Evolutionary conservation across 2,113 vertebrate species (phyloP).

Genomic region (Cyanoramphus novaezelandiae): DNA sequence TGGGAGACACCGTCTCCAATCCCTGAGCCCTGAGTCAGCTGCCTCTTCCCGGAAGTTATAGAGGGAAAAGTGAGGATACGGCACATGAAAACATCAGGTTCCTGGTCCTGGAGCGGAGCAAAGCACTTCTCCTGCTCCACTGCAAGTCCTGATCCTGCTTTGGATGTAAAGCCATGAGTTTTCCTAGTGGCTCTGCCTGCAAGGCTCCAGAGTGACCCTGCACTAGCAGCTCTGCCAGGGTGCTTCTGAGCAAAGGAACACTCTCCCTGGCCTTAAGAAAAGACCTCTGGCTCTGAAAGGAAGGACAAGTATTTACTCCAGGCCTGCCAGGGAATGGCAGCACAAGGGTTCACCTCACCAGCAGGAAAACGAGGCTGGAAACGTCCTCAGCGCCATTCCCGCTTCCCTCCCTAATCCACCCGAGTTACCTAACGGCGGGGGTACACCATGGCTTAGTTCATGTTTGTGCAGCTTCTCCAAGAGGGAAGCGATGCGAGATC

Average conservation of each 20-base stretch:
- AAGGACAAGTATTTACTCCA: neutral
- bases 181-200: neutral
- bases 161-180: fast-evolving
- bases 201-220: neutral
- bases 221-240: neutral
- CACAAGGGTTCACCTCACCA: neutral
- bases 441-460: constrained; percentile 12
- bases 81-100: neutral
- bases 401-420: neutral
- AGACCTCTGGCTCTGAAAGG: neutral
- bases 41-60: neutral
- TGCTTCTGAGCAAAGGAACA: neutral
- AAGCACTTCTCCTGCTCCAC: neutral
- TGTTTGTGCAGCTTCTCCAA: neutral
- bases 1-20: neutral
- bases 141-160: neutral
- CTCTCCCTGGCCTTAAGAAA: neutral
- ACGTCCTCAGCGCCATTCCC: fast-evolving
- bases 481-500: constrained; percentile 23
- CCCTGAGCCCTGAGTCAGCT: neutral
- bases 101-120: neutral
- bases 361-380: neutral
- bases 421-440: neutral
- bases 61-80: neutral
- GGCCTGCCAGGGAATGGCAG: fast-evolving